phyloP scores from a whole-genome alignment of 2,888 invertebrate genomes.

The Papilio elwesi region DNA sequence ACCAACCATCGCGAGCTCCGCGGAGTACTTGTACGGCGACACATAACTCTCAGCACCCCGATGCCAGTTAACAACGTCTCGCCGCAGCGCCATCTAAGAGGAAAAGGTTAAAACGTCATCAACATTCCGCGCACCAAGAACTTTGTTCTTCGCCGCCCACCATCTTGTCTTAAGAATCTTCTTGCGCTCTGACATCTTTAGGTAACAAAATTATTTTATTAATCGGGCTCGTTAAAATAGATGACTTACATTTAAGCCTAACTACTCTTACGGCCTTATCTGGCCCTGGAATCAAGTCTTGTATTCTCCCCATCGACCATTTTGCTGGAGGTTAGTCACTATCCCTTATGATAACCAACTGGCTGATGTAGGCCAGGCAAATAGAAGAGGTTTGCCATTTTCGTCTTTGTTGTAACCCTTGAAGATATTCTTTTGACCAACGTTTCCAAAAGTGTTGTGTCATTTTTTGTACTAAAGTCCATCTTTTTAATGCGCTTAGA shows the following conservation, averaged over 20 bases:
- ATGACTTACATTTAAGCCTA: slow-evolving; percentile 1
- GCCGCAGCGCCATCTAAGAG: no score
- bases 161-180: neutral
- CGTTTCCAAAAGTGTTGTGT: no score
- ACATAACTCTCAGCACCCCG: no score
- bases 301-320: neutral
- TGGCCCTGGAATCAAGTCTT: neutral
- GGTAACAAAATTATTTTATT: neutral
- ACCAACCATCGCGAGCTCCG: no score
- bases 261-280: neutral
- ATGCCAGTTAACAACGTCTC: no score
- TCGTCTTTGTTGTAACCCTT: no score
- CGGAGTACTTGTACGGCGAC: no score
- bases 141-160: neutral
- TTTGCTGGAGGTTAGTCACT: neutral
- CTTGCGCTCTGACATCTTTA: neutral
- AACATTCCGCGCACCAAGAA: neutral
- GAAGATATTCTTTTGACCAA: no score
- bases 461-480: neutral
- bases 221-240: neutral
- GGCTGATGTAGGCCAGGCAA: neutral
- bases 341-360: neutral
- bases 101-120: no score
- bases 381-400: no score
- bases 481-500: neutral